Evolutionary conservation across 2,888 invertebrate species (phyloP).

Genomic region (Platycheirus rosarum): DNA sequence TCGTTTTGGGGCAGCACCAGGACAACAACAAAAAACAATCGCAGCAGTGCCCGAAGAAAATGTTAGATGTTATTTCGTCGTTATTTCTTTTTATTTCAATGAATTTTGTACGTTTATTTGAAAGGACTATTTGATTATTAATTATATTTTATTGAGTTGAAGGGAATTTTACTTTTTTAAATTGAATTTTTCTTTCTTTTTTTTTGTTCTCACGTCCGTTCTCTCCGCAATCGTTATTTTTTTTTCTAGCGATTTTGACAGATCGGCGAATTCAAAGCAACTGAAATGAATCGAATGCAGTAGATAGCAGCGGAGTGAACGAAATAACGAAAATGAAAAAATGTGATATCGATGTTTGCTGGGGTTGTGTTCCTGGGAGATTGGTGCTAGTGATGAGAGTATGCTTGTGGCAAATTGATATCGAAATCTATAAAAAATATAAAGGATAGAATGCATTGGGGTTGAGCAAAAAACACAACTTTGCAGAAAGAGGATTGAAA

Average conservation of each 20-base stretch:
- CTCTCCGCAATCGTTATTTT: constrained; percentile 71
- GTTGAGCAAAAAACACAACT: no score
- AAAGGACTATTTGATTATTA: not conserved
- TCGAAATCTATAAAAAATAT: not conserved
- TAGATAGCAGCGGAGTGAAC: constrained; percentile 49
- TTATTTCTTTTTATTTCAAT: not conserved
- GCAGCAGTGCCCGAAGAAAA: constrained; percentile 9
- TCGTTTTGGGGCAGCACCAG: constrained; percentile 5
- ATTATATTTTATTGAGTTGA: not conserved
- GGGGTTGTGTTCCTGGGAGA: not conserved
- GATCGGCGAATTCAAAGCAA: constrained; percentile 75
- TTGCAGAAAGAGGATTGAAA: no score
- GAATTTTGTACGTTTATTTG: not conserved
- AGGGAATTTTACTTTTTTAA: constrained; percentile 12
- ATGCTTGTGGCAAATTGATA: not conserved
- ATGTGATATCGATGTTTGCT: no score
- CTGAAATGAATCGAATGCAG: constrained; percentile 71
- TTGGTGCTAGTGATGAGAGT: constrained; percentile 15
- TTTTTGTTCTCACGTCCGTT: constrained; percentile 61
- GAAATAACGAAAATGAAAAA: constrained; percentile 25
- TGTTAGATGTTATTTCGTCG: not conserved
- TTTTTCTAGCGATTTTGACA: constrained; percentile 65
- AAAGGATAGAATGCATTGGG: no score
- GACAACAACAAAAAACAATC: constrained; percentile 50
- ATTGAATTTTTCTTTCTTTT: constrained; percentile 19